Evolutionary conservation across 2,113 vertebrate genomes (phyloP), one percentile per base, ranked within the genome.

Genomic region (Trinectes maculatus): DNA sequence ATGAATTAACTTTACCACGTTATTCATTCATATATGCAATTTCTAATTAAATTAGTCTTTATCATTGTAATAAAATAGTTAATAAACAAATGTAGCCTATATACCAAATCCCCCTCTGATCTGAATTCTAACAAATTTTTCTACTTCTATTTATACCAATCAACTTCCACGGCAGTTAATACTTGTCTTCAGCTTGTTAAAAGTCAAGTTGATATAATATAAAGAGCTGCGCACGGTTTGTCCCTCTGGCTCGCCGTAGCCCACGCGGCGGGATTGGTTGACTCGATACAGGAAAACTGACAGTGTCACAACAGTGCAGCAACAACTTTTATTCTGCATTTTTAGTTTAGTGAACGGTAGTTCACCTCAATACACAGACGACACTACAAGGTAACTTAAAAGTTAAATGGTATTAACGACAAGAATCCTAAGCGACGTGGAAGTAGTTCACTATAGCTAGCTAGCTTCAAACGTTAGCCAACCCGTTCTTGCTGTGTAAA

Each of bases 241-340:
- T 81, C 62, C 87, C 22, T 77, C 1, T 5, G 15, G 1, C 18
- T 34, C 42, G 3, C 89, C 57, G 69, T 89, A 80, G 54, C 1
- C 3, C 6, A 37, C 51, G 54, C 77, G 80, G 91, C 89, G 87
- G 85, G 89, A 77, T 18, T 56, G 4, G 24, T 63, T 73, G 34
- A 21, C 5, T 11, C 5, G 6, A 1, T 18, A 22, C 2, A 6
- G 40, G 8, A 3, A 8, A 43, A 19, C 40, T 9, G 0, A n/a
- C 51, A 47, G 16, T 64, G 48, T 57, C 34, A 70, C 15, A 42
- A 56, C 60, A 44, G 7, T 8, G 8, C 18, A 33, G 24, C 42
- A 4, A 53, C 31, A 8, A 1, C 2, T 39, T 26, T 54, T 26
- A 37, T 1, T n/a, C 8, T 26, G 12, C 24, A 54, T n/a, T 22